Percentiles rank a stretch among this genome's conserved stretches.
phyloP scores from a whole-genome alignment of 2,797 vertebrate genomes.

The Mormyrops attenuatus region DNA sequence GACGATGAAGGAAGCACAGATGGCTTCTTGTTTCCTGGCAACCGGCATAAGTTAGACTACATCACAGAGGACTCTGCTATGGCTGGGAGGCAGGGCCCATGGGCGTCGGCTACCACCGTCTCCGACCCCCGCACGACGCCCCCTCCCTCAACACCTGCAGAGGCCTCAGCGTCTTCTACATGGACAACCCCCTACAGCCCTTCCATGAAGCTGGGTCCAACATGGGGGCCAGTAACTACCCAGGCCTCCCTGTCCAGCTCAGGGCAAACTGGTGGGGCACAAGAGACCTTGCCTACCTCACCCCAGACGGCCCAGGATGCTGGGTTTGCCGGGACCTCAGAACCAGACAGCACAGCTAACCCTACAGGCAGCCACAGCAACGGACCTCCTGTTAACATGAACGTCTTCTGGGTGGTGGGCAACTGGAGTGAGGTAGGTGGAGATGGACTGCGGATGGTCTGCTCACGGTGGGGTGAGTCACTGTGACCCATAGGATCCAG shows the following conservation, averaged over 20 bases:
- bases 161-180: background rate
- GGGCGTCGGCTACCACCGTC: conserved; percentile 36
- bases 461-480: background rate
- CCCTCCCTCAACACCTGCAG: conserved; percentile 21
- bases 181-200: conserved; percentile 25
- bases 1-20: conserved; percentile 53
- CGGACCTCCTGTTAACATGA: conserved; percentile 36
- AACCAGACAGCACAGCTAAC: conserved; percentile 7
- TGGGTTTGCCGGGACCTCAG: conserved; percentile 33
- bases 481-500: background rate
- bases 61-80: conserved; percentile 54
- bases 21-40: conserved; percentile 39
- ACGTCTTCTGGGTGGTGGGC: conserved; percentile 73
- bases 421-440: conserved; percentile 83
- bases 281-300: conserved; percentile 21
- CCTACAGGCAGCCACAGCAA: conserved; percentile 34
- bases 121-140: conserved; percentile 25
- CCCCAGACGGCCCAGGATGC: conserved; percentile 42
- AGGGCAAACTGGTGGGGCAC: conserved; percentile 28
- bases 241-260: conserved; percentile 35
- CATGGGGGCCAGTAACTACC: conserved; percentile 27
- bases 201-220: conserved; percentile 42
- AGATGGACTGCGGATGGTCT: background rate
- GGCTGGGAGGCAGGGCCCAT: conserved; percentile 44
- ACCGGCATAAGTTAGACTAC: conserved; percentile 64